Base-by-base conservation (phyloP, 1,140 invertebrate genomes). In the Drosophila parabipectinata region DNA sequence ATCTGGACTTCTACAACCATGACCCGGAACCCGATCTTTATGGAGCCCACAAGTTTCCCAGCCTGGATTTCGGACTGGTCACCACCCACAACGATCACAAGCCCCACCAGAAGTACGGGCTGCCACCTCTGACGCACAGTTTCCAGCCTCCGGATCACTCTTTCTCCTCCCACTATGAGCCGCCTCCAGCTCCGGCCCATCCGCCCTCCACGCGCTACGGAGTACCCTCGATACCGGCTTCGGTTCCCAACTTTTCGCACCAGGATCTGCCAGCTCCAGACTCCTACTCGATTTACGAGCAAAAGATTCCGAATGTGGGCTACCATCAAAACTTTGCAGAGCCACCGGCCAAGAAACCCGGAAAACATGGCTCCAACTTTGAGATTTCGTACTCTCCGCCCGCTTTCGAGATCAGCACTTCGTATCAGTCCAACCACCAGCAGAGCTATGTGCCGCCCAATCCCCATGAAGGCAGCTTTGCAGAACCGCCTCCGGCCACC, bases 371-470 rank as follows among this genome's bases (percentile, higher is more conserved):
- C 9, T 58, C 77, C 1, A 73, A 88, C 47, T 77, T 52, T 32
- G 84, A 91, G 37, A 91, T 91, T 39, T 61, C 79, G n/a, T 87
- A 91, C 26, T 87, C 90, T 0, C 84, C 84, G 26, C 89, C 89
- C 0, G 79, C 89, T 2, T 91, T 77, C 37, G 90, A 91, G 68
- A 87, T 91, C 3, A 83, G 66, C 54, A 88, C 83, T 0, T 83
- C 84, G 9, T 88, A 76, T 10, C 55, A 72, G 14, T 55, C 55
- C 0, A 63, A 75, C 2, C 66, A 79, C 26, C 71, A 71, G 9
- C 76, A 76, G 37, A 80, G 50, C 51, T 82, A 75, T 58, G 51
- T 64, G 6, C 62, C 69, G 18, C 45, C 64, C 6, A 41, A 69
- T 37, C 2, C 30, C 1, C 53, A 63, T 28, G 41, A 63, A 18